A percentile compares a stretch with the other conserved stretches of the same genome.
Conservation (phyloP, 2,888 invertebrate genomes). For the Portevinia maculata region DNA sequence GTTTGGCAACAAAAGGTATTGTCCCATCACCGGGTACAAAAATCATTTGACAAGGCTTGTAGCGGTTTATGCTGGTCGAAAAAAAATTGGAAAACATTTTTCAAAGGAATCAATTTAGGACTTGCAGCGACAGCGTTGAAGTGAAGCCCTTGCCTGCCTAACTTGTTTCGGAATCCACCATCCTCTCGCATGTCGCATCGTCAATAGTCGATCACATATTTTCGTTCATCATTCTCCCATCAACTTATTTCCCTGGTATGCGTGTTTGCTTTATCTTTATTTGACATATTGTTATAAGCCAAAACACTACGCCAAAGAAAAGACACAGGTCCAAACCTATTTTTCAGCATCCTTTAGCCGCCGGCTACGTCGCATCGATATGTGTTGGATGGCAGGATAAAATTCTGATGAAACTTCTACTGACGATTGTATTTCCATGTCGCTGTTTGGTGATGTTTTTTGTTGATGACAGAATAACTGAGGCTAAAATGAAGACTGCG, state of each 20-base stretch:
- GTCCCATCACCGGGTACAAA: constrained; percentile 13
- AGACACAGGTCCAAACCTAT: constrained; percentile 30
- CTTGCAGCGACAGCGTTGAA: not conserved
- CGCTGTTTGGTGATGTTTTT: constrained; percentile 5
- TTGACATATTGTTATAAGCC: constrained; percentile 32
- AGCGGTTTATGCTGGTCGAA: constrained; percentile 44
- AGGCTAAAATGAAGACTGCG: not conserved
- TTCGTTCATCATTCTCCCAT: constrained; percentile 4
- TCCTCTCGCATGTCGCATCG: too few species aligned
- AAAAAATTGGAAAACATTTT: constrained; percentile 66
- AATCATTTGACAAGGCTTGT: constrained; percentile 41
- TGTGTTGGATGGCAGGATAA: constrained; percentile 35
- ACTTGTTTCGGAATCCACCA: not conserved
- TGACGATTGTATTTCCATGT: constrained; percentile 56
- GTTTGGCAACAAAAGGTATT: constrained; percentile 14
- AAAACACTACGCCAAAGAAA: constrained; percentile 50
- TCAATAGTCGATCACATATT: constrained; percentile 51
- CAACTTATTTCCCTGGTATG: not conserved
- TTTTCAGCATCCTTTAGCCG: constrained; percentile 4
- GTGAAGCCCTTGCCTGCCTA: constrained; percentile 1
- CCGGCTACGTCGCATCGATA: constrained; percentile 11
- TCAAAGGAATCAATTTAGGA: constrained; percentile 54
- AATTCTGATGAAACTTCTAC: constrained; percentile 57
- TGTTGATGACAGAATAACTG: constrained; percentile 10
- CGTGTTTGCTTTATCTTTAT: constrained; percentile 23